These are phyloP conservation scores for Dichetophora obliterata DNA, from an alignment of 2,888 invertebrate genomes.

Conservation along the genomic window DNA sequence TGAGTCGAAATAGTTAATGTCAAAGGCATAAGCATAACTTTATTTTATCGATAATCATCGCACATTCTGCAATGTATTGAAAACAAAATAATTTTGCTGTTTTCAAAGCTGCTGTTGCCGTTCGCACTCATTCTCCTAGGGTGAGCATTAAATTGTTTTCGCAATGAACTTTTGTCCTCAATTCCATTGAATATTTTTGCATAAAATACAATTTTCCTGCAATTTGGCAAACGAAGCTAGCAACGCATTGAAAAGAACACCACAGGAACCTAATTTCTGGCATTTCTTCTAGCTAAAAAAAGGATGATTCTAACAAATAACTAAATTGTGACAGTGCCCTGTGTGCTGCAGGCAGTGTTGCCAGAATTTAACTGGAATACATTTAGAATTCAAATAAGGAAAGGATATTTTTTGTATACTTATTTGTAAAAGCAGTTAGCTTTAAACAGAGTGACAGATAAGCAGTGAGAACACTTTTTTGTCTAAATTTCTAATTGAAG, in stretches of 20 bases:
- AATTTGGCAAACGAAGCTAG: slow-evolving; percentile 11
- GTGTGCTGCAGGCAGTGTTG: background rate
- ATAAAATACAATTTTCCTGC: background rate
- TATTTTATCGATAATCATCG: no score
- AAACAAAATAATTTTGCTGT: no score
- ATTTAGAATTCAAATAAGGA: background rate
- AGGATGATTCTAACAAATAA: background rate
- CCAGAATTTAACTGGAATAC: background rate
- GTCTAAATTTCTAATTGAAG: no score
- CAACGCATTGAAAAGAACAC: background rate
- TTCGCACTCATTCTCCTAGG: no score
- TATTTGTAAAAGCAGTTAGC: no score
- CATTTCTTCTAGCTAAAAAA: background rate
- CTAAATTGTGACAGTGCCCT: background rate
- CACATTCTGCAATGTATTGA: no score
- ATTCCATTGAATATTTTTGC: slow-evolving; percentile 2
- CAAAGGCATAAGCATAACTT: no score
- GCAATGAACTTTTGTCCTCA: slow-evolving; percentile 47
- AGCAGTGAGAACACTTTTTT: no score
- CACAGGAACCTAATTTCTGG: slow-evolving; percentile 7
- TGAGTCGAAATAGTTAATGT: no score
- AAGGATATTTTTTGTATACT: no score
- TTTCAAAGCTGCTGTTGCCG: no score
- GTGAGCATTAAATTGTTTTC: slow-evolving; percentile 7
- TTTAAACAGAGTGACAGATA: no score